Conservation (phyloP, 35 echinoderm and acorn worm genomes). For the Apostichopus japonicus region DNA sequence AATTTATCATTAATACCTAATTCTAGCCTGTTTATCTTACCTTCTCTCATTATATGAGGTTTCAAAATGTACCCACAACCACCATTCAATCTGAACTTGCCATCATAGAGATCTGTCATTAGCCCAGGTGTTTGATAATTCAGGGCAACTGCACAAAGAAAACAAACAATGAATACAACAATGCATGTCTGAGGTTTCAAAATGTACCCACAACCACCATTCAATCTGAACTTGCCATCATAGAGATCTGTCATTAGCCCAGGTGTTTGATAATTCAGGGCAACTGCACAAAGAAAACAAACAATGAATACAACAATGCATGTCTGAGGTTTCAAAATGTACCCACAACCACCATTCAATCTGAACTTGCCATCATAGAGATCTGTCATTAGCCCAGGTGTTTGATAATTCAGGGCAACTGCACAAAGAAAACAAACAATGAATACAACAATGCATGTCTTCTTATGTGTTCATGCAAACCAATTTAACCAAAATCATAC, state of each 20-base stretch:
- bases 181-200: conserved; percentile 69
- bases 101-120: conserved; percentile 98
- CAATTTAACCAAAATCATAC: no score
- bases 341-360: conserved; percentile 94
- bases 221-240: conserved; percentile 92
- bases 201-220: conserved; percentile 94
- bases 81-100: conserved; percentile 91
- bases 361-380: conserved; percentile 96
- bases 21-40: conserved; percentile 24
- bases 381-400: conserved; percentile 95
- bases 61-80: conserved; percentile 95
- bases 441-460: background rate
- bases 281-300: conserved; percentile 68
- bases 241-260: conserved; percentile 97
- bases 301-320: background rate
- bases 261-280: conserved; percentile 97
- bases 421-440: conserved; percentile 24
- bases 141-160: conserved; percentile 78
- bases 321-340: conserved; percentile 83
- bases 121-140: conserved; percentile 98
- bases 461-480: no score
- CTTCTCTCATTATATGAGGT: conserved; percentile 98
- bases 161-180: background rate
- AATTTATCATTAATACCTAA: no score
- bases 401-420: conserved; percentile 99